These are phyloP conservation scores for Vanessa atalanta DNA, from an alignment of 1,140 invertebrate species.

Conservation along the genomic window DNA sequence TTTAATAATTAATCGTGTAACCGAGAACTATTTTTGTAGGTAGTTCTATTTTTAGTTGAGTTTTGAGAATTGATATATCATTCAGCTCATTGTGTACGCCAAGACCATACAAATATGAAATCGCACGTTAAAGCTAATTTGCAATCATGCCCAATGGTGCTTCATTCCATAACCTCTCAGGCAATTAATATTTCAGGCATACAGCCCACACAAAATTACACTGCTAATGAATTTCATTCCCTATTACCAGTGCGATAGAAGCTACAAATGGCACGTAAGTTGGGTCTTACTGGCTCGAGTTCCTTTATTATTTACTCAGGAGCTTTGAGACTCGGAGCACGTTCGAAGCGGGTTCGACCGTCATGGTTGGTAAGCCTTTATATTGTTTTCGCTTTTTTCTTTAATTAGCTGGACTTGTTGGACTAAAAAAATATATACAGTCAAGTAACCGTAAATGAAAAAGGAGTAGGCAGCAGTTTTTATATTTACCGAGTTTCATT, in stretches of 20 bases:
- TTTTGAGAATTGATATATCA: not conserved
- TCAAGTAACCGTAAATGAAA: constrained; percentile 23
- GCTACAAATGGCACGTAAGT: constrained; percentile 16
- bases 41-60: too few relatives aligned
- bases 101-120: not conserved
- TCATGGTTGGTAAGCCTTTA: constrained; percentile 43
- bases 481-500: constrained; percentile 5
- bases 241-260: constrained; percentile 19
- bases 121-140: constrained; percentile 22
- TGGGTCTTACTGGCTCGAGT: constrained; percentile 21
- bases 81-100: not conserved
- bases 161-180: constrained; percentile 32
- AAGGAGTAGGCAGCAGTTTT: not conserved
- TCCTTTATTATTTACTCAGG: constrained; percentile 57
- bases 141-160: constrained; percentile 30
- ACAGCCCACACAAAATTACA: constrained; percentile 19
- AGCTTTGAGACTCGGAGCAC: constrained; percentile 48
- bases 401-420: constrained; percentile 52
- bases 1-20: not conserved
- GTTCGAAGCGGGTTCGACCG: constrained; percentile 41
- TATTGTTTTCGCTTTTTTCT: constrained; percentile 58
- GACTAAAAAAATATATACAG: constrained; percentile 41
- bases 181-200: constrained; percentile 34
- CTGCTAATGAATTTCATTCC: constrained; percentile 21
- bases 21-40: too few relatives aligned